Evolutionary conservation across 1,140 invertebrate species (phyloP).

Genomic region (Nomia melanderi): DNA sequence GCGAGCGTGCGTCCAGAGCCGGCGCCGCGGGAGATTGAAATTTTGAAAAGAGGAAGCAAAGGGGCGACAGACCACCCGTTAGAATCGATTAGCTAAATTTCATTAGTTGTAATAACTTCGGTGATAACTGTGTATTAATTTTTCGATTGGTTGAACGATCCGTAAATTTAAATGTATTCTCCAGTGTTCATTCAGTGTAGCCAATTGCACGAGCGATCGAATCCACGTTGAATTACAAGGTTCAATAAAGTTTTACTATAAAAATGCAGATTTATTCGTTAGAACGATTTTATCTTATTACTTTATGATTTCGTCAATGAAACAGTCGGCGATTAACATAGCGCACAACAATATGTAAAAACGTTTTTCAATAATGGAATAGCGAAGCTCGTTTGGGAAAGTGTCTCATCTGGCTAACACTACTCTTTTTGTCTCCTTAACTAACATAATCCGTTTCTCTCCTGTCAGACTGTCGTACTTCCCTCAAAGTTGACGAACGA

Average conservation of each 20-base stretch:
- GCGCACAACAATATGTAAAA: conserved; percentile 43
- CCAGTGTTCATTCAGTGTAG: background rate
- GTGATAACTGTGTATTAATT: conserved; percentile 3
- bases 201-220: background rate
- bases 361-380: conserved; percentile 36
- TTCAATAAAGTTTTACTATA: background rate
- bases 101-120: conserved; percentile 41
- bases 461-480: conserved; percentile 50
- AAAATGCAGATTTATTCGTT: no score
- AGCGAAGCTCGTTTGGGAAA: conserved; percentile 47
- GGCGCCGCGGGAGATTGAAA: conserved; percentile 18
- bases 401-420: conserved; percentile 46
- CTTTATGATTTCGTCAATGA: no score
- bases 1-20: conserved; percentile 19
- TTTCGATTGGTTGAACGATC: conserved; percentile 1
- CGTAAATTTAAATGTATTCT: background rate
- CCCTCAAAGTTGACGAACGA: conserved; percentile 72
- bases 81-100: conserved; percentile 54
- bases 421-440: conserved; percentile 53
- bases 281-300: background rate
- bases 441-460: conserved; percentile 62
- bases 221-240: background rate
- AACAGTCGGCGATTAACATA: conserved; percentile 14
- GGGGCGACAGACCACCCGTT: conserved; percentile 21
- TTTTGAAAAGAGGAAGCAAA: conserved; percentile 39